Conservation (phyloP, 2,113 vertebrate genomes). For the Cisticola juncidis region DNA sequence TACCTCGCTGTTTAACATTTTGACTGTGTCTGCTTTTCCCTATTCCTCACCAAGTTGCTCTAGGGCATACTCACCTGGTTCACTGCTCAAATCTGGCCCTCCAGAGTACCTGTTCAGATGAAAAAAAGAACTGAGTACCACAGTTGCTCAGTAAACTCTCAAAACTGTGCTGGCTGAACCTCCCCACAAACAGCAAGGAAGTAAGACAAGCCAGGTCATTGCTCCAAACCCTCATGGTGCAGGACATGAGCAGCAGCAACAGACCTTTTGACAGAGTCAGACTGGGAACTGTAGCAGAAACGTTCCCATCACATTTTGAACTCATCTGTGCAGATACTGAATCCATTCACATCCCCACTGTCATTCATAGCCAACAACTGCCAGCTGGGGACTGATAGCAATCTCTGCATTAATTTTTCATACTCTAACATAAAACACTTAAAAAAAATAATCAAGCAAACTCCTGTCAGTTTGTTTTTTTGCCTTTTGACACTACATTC, state of each 20-base stretch:
- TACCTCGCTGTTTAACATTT: not conserved
- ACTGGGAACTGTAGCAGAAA: not conserved
- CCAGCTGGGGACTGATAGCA: not conserved
- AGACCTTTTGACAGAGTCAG: not conserved
- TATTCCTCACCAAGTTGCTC: not conserved
- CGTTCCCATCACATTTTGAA: not conserved
- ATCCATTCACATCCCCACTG: not conserved
- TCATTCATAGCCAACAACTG: not conserved
- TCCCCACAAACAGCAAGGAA: not conserved
- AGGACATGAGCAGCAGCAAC: not conserved
- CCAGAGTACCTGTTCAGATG: not conserved
- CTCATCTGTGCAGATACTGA: not conserved
- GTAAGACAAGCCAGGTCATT: not conserved
- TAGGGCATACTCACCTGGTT: accelerated
- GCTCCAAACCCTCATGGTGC: not conserved
- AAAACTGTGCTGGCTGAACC: not conserved
- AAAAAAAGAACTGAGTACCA: not conserved
- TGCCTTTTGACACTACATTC: not conserved
- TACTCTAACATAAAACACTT: not conserved
- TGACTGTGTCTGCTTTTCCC: not conserved
- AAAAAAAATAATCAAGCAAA: not conserved
- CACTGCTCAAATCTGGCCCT: not conserved
- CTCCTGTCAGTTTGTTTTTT: not conserved
- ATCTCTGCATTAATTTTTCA: not conserved
- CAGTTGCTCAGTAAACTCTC: not conserved